These are phyloP conservation scores for Tadarida brasiliensis DNA, from an alignment of 2,797 vertebrate genomes.

Conservation along the genomic window DNA sequence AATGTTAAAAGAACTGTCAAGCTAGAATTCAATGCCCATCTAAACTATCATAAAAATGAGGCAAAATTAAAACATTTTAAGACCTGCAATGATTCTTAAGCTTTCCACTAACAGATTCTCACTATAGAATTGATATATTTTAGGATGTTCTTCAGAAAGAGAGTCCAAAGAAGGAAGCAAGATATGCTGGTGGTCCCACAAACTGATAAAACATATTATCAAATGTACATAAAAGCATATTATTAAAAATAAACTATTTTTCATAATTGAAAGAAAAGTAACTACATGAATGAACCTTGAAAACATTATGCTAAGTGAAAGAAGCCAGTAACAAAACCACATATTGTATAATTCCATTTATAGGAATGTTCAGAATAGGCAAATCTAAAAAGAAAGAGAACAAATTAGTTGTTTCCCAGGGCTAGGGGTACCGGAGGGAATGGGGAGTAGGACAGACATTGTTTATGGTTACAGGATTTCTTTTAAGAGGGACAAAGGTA, in stretches of 20 bases:
- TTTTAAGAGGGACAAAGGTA: neutral
- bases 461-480: neutral
- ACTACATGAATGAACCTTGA: slow-evolving; percentile 7
- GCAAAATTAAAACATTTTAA: slow-evolving; percentile 49
- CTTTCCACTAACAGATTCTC: slow-evolving; percentile 42
- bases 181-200: neutral
- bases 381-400: slow-evolving; percentile 44
- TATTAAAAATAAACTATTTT: slow-evolving; percentile 14
- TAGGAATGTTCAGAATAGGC: neutral
- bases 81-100: neutral
- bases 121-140: neutral
- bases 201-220: neutral
- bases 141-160: slow-evolving; percentile 18
- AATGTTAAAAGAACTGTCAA: slow-evolving; percentile 30
- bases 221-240: neutral
- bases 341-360: neutral
- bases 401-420: neutral
- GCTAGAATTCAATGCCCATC: neutral
- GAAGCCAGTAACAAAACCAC: neutral
- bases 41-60: slow-evolving; percentile 34
- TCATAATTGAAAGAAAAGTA: slow-evolving; percentile 31
- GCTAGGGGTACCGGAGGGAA: neutral
- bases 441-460: neutral
- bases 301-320: slow-evolving; percentile 12
- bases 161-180: slow-evolving; percentile 27